These are phyloP conservation scores for Acipenser oxyrinchus DNA, from an alignment of 2,797 vertebrate species.

Conservation along the genomic window DNA sequence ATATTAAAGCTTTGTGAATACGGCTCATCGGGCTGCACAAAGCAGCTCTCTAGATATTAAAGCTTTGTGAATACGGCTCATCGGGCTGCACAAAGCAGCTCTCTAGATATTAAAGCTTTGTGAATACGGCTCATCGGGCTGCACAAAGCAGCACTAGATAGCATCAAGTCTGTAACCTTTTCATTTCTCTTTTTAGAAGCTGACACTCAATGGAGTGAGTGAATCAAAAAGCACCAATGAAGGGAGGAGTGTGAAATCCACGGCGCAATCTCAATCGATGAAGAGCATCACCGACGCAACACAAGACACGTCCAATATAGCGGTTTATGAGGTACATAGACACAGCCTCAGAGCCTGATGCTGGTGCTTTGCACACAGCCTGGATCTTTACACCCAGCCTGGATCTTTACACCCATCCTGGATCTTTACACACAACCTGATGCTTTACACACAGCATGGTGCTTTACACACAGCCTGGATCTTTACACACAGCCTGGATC, in stretches of 20 bases:
- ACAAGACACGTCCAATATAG: constrained; percentile 75
- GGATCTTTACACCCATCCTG: no score
- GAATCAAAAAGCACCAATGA: constrained; percentile 63
- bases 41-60: no score
- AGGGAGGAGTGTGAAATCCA: constrained; percentile 58
- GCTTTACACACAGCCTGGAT: no score
- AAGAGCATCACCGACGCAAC: constrained; percentile 62
- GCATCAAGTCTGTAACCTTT: neutral
- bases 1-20: no score
- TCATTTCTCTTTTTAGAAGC: constrained; percentile 58
- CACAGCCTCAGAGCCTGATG: neutral
- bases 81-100: no score
- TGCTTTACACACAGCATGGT: no score
- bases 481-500: no score
- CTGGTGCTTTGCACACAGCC: no score
- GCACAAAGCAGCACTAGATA: neutral
- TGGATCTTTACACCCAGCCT: no score
- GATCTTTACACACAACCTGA: no score
- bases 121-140: neutral
- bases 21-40: no score
- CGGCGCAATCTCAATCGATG: constrained; percentile 58
- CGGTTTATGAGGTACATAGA: constrained; percentile 71
- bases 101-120: neutral
- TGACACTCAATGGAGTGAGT: constrained; percentile 72
- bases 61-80: no score